phyloP scores from a whole-genome alignment of 2,888 invertebrate species.

The Eupeodes latifasciatus region DNA sequence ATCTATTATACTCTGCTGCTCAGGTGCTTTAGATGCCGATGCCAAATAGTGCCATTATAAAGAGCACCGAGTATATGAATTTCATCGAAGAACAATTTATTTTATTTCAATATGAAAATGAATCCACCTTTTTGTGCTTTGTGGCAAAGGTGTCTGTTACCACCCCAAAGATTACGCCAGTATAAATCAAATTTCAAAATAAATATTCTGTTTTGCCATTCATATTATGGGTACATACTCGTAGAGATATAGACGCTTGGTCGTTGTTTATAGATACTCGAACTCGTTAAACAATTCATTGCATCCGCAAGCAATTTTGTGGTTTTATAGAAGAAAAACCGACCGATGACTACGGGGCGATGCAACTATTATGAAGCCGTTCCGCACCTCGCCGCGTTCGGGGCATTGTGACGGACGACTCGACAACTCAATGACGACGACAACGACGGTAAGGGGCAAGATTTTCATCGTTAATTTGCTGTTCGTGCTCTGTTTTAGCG shows the following conservation, averaged over 20 bases:
- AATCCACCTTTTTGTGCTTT: not conserved
- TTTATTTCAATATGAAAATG: slow-evolving; percentile 44
- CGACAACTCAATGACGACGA: not conserved
- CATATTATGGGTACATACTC: not conserved
- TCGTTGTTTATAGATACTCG: not conserved
- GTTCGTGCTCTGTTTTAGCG: slow-evolving; percentile 56
- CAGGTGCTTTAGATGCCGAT: slow-evolving; percentile 51
- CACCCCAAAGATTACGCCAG: slow-evolving; percentile 63
- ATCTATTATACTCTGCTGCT: not conserved
- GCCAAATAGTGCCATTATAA: slow-evolving; percentile 33
- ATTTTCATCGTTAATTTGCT: slow-evolving; percentile 37
- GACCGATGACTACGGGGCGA: not conserved
- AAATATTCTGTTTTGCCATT: slow-evolving; percentile 27
- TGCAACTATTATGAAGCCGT: not conserved
- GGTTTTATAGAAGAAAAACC: slow-evolving; percentile 27
- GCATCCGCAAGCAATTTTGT: slow-evolving; percentile 66
- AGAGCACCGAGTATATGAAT: slow-evolving; percentile 41
- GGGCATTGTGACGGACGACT: not conserved
- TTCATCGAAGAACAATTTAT: slow-evolving; percentile 53
- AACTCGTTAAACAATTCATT: slow-evolving; percentile 33
- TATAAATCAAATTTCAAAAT: slow-evolving; percentile 70
- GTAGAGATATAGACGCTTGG: not conserved
- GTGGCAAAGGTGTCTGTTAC: slow-evolving; percentile 67
- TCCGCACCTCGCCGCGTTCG: not conserved
- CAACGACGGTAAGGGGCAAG: slow-evolving; percentile 6